A percentile compares a stretch with the other conserved stretches of the same genome.
These are phyloP conservation scores for Agonopterix heracliana DNA, from an alignment of 2,888 invertebrate genomes.

Conservation along the genomic window DNA sequence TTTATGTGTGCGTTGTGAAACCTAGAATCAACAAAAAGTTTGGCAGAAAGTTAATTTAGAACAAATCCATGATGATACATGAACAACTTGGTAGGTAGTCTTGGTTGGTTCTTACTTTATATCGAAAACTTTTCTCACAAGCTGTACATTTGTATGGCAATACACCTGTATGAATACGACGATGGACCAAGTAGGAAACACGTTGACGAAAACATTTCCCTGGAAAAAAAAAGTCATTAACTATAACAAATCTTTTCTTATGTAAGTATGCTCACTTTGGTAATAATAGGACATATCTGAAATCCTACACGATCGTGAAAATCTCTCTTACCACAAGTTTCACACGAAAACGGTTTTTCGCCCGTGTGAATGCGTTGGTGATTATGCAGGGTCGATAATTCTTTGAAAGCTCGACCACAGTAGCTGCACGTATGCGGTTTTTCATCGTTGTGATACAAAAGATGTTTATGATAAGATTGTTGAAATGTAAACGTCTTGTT, in stretches of 20 bases:
- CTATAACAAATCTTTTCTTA: not conserved
- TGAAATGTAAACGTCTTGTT: slow-evolving; percentile 92
- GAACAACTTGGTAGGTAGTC: no score
- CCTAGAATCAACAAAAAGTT: slow-evolving; percentile 51
- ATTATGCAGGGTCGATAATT: slow-evolving; percentile 90
- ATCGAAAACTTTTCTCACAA: slow-evolving; percentile 88
- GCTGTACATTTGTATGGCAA: slow-evolving; percentile 91
- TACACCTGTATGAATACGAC: slow-evolving; percentile 88
- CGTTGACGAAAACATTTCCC: slow-evolving; percentile 91
- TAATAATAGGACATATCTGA: no score
- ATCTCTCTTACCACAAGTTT: slow-evolving; percentile 83
- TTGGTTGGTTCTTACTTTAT: slow-evolving; percentile 74
- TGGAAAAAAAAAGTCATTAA: slow-evolving; percentile 44
- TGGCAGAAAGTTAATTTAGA: not conserved
- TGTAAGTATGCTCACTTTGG: not conserved
- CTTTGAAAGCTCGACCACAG: slow-evolving; percentile 90
- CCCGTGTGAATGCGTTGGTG: slow-evolving; percentile 91
- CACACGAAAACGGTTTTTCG: slow-evolving; percentile 90
- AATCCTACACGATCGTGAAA: no score
- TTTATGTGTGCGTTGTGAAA: slow-evolving; percentile 89
- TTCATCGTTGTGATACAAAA: slow-evolving; percentile 90
- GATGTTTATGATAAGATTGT: slow-evolving; percentile 92
- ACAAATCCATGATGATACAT: not conserved
- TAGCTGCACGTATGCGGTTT: slow-evolving; percentile 86
- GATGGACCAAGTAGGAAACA: slow-evolving; percentile 89